These are phyloP conservation scores for Sebastes taczanowskii DNA, from an alignment of 2,797 vertebrate species.

Conservation along the genomic window DNA sequence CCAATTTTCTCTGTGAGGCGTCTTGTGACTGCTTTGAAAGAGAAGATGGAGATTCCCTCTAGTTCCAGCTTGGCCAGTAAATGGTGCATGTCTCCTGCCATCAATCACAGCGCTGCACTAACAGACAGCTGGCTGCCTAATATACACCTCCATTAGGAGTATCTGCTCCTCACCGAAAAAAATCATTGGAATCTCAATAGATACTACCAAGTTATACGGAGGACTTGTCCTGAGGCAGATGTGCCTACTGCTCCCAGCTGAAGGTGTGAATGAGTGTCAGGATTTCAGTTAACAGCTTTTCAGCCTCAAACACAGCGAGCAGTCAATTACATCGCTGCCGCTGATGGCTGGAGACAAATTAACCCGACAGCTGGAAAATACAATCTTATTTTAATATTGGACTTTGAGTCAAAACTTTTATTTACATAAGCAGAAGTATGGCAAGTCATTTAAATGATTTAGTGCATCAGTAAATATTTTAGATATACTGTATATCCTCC, in stretches of 20 bases:
- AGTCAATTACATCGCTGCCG: background rate
- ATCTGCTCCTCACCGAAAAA: slow-evolving; percentile 58
- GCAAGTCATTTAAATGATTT: slow-evolving; percentile 15
- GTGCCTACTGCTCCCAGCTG: slow-evolving; percentile 31
- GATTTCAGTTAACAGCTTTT: slow-evolving; percentile 51
- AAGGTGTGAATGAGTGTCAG: slow-evolving; percentile 58
- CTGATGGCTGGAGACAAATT: slow-evolving; percentile 21
- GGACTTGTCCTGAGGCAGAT: slow-evolving; percentile 53
- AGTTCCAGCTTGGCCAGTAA: slow-evolving; percentile 80
- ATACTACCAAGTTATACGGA: slow-evolving; percentile 21
- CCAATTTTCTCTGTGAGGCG: slow-evolving; percentile 76
- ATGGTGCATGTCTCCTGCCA: slow-evolving; percentile 82
- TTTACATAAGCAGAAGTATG: slow-evolving; percentile 10
- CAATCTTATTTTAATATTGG: slow-evolving; percentile 11
- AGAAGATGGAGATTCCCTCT: slow-evolving; percentile 82
- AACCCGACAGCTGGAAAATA: slow-evolving; percentile 14
- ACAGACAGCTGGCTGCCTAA: slow-evolving; percentile 81
- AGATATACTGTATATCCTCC: slow-evolving; percentile 5
- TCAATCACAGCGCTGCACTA: slow-evolving; percentile 76
- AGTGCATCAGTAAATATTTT: slow-evolving; percentile 12
- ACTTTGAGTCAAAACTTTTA: slow-evolving; percentile 22
- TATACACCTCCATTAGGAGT: slow-evolving; percentile 78
- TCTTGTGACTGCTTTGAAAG: slow-evolving; percentile 74
- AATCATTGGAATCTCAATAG: slow-evolving; percentile 65
- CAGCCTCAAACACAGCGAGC: slow-evolving; percentile 25